Evolutionary conservation across 30 jellyfish, hydroid and myxozoan genomes (phyloP).

Genomic region (Catostylus mosaicus): DNA sequence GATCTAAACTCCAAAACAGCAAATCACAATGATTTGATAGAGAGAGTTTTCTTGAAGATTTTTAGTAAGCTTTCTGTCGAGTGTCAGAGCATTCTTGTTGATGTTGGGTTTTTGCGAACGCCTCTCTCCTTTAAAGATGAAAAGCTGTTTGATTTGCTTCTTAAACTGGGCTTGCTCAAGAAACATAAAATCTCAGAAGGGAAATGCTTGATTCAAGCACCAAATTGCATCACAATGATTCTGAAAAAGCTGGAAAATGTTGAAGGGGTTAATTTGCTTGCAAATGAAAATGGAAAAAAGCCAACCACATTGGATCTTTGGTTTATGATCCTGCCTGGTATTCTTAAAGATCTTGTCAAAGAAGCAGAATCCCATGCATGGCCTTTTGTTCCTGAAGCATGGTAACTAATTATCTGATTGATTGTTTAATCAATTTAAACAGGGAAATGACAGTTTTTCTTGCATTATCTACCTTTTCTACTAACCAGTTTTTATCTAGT

Average conservation of each 20-base stretch:
- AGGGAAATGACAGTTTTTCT: no score
- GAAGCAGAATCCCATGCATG: conserved; percentile 40
- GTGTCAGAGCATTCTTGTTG: not conserved
- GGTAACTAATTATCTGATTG: conserved; percentile 10
- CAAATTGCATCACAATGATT: not conserved
- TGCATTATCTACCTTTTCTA: no score
- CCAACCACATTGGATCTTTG: conserved; percentile 8
- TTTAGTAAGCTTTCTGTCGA: conserved; percentile 1
- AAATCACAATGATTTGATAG: not conserved
- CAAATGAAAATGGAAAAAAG: not conserved
- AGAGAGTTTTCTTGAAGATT: not conserved
- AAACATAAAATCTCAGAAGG: not conserved
- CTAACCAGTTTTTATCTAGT: no score
- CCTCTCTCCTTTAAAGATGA: conserved; percentile 24
- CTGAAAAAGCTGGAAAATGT: not conserved
- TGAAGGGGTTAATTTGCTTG: not conserved
- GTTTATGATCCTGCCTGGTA: conserved; percentile 29
- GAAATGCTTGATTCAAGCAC: conserved; percentile 14
- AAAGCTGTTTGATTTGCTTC: not conserved
- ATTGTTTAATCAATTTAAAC: no score
- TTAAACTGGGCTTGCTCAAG: conserved; percentile 5
- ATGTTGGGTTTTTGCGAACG: not conserved
- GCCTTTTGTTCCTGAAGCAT: conserved; percentile 68
- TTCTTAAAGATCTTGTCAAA: conserved; percentile 22
- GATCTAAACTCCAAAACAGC: not conserved